Evolutionary conservation across 1,140 invertebrate species (phyloP), one percentile per base, ranked within the genome.

Genomic region (Archivesica marissinica): DNA sequence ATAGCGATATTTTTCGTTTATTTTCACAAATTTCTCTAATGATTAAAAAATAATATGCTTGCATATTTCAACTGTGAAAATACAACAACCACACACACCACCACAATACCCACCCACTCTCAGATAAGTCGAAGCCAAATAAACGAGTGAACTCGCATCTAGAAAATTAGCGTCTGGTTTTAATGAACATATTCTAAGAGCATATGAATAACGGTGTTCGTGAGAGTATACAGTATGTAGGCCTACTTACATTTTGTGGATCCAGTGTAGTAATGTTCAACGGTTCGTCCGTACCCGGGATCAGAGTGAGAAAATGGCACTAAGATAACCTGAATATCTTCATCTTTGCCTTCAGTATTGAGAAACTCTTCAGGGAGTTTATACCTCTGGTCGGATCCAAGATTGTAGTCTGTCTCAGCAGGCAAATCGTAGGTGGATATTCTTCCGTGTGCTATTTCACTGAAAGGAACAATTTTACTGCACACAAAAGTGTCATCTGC

Each of bases 291-390:
- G 98, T 98, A 99, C 50, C 98, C 97, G 79, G 98, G 98, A 95
- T 99, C 98, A 94, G 98, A 98, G 91, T 99, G 98, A 0, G 98
- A 99, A 94, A 99, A 98, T 0, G 98, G 98, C 9, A 99, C 96
- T 20, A 99, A 97, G 93, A 98, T 98, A 0, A 99, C 97, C 94
- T 97, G 97, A 0, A 99, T 59, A 2, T 61, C n/a, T 0, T 35
- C 70, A 9, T 74, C 47, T 35, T 6, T 15, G 9, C 23, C 2
- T 33, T 74, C 66, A 47, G 28, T 15, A 0, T 74, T 54, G 9
- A n/a, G 59, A 28, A 64, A 23, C 39, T 81, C 44, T 39, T 38
- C 35, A 11, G 56, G 79, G 38, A 66, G 56, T 50, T 59, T 74
- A 23, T 83, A 83, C 20, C 28, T 23, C 4, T 52, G 52, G 28